phyloP scores from a whole-genome alignment of 2,888 invertebrate genomes.

The Arrhopalites spinosus region DNA sequence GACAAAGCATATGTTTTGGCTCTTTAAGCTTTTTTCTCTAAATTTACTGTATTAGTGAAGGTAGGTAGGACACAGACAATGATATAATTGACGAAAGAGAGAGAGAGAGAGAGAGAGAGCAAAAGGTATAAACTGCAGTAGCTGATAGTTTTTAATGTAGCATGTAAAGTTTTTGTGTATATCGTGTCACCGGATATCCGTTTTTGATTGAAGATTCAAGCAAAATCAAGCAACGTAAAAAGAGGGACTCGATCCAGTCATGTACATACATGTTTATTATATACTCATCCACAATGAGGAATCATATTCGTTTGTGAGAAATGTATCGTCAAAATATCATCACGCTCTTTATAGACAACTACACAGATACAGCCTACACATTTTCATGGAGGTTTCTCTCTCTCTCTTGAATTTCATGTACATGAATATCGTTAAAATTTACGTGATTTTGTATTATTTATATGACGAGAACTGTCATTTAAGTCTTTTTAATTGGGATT shows the following conservation, averaged over 20 bases:
- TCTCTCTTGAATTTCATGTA: not conserved
- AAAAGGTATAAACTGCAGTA: conserved; percentile 3
- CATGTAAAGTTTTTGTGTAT: conserved; percentile 42
- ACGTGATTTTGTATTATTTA: not conserved
- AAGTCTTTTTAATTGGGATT: not conserved
- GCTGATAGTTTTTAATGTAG: conserved; percentile 36
- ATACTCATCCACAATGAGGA: not conserved
- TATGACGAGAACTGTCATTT: not conserved
- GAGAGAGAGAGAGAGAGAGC: no score
- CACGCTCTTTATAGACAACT: not conserved
- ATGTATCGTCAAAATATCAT: not conserved
- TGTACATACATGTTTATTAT: not conserved
- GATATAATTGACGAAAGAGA: not conserved
- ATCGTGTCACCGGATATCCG: conserved; percentile 56
- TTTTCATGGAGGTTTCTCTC: not conserved
- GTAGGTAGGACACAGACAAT: conserved; percentile 5
- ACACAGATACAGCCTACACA: not conserved
- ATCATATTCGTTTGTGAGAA: not conserved
- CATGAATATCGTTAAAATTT: not conserved
- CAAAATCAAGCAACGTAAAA: conserved; percentile 25
- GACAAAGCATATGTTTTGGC: not conserved
- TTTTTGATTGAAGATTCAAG: conserved; percentile 55
- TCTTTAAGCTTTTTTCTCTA: not conserved
- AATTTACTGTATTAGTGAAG: conserved; percentile 1
- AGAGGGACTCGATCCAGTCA: not conserved